Conservation (phyloP, 2,888 invertebrate genomes). For the Drosophila emarginata region DNA sequence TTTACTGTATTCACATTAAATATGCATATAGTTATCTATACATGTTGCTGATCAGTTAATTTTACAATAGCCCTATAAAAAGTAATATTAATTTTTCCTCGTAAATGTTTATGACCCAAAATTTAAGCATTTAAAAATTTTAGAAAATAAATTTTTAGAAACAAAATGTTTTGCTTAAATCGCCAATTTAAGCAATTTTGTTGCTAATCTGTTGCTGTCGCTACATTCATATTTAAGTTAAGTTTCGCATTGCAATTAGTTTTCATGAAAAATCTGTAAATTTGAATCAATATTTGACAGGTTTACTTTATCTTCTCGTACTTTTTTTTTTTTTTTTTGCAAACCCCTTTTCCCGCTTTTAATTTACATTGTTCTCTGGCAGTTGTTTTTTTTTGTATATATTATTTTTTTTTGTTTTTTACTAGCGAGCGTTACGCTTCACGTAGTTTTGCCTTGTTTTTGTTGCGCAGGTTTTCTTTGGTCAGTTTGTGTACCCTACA, state of each 20-base stretch:
- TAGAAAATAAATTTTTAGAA: too few species aligned
- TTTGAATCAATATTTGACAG: neutral
- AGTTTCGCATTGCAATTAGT: neutral
- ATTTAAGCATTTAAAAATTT: too few species aligned
- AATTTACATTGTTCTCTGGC: conserved; percentile 3
- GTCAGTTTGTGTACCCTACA: conserved; percentile 13
- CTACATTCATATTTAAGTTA: too few species aligned
- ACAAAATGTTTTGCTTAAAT: too few species aligned
- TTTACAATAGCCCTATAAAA: too few species aligned
- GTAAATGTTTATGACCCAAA: too few species aligned
- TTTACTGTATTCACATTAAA: too few species aligned
- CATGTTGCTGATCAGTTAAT: too few species aligned
- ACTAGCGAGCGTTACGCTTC: conserved; percentile 59
- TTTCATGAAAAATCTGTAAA: neutral
- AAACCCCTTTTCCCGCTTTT: conserved; percentile 33
- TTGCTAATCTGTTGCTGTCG: too few species aligned
- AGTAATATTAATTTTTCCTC: too few species aligned
- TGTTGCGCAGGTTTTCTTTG: conserved; percentile 30
- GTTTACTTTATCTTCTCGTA: conserved; percentile 16
- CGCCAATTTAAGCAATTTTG: too few species aligned
- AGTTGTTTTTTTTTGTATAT: conserved; percentile 20
- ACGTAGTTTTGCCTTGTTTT: conserved; percentile 50
- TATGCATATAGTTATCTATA: too few species aligned
- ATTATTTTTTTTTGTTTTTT: conserved; percentile 49
- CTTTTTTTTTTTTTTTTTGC: conserved; percentile 24